These are phyloP conservation scores for Phaedon cochleariae DNA, from an alignment of 2,888 invertebrate species.

Conservation along the genomic window DNA sequence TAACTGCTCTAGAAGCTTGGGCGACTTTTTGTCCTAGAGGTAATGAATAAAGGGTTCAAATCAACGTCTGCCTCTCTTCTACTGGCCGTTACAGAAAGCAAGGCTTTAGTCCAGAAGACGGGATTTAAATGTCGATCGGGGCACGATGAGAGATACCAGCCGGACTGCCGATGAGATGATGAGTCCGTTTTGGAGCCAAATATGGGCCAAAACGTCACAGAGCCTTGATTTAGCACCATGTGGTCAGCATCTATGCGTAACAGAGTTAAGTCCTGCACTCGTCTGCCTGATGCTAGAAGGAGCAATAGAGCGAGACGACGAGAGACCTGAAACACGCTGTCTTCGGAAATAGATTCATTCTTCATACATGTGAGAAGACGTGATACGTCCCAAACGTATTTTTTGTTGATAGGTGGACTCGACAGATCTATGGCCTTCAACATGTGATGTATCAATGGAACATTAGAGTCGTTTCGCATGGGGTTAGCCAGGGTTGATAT, in stretches of 20 bases:
- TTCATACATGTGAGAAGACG: slow-evolving; percentile 3
- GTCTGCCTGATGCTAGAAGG: slow-evolving; percentile 8
- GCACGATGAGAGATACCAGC: no score
- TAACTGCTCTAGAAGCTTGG: slow-evolving; percentile 17
- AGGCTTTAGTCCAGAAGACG: not conserved
- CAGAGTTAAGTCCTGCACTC: slow-evolving; percentile 16
- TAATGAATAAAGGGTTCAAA: slow-evolving; percentile 10
- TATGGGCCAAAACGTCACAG: no score
- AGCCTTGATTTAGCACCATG: no score
- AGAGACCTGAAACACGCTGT: slow-evolving; percentile 14
- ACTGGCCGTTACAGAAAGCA: not conserved
- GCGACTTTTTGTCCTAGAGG: slow-evolving; percentile 10
- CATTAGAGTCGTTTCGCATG: not conserved
- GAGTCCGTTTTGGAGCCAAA: no score
- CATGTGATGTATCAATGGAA: not conserved
- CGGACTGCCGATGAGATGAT: no score
- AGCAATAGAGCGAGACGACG: slow-evolving; percentile 5
- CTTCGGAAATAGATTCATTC: not conserved
- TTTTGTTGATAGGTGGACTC: no score
- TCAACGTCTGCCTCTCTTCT: not conserved
- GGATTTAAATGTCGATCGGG: not conserved
- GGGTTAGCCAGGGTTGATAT: slow-evolving; percentile 29
- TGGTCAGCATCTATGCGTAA: slow-evolving; percentile 1
- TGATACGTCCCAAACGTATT: not conserved
- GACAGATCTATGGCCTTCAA: not conserved